Base-by-base conservation (phyloP, 2,888 invertebrate genomes). In the Cerceris rybyensis region DNA sequence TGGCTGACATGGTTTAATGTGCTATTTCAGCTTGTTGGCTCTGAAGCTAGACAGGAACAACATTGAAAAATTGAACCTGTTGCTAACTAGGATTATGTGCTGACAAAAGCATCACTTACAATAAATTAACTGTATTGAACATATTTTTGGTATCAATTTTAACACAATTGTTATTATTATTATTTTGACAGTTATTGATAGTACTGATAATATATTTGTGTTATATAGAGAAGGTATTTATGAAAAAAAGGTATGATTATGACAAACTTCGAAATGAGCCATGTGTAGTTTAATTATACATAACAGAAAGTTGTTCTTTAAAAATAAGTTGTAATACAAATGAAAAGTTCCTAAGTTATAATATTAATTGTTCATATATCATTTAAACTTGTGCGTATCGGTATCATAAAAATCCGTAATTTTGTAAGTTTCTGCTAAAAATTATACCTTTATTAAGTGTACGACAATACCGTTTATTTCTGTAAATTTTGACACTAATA, bases 41-140 rank as follows among this genome's bases (percentile, higher is more conserved):
- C 90, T 87, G 82, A 73, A 76, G 84, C 88, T 88, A 88, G 89
- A 91, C 89, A 89, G 86, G 88, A 86, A 87, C 88, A 89, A 90
- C 87, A 90, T 87, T 88, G 86, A 90, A 49, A 87, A 86, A 89
- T 90, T 88, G 89, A 86, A 87, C 86, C 91, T 87, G 91, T 88
- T 84, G 78, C 88, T 89, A 89, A 86, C 87, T 80, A 87, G 85
- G 86, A 75, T 71, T 75, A 50, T 67, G 59, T 60, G 70, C 70
- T 68, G 76, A 73, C 60, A 46, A 50, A 11, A 50, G 7, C 6
- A 50, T 50, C n/a, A n/a, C n/a, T 50, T n/a, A 11, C n/a, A n/a
- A 7, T n/a, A n/a, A 50, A 50, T n/a, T 2, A n/a, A 13, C 11
- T 11, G 11, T 50, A n/a, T n/a, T n/a, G 6, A 2, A 50, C 7